Evolutionary conservation across 2,113 vertebrate genomes (phyloP).

Genomic region (Labeo catla): DNA sequence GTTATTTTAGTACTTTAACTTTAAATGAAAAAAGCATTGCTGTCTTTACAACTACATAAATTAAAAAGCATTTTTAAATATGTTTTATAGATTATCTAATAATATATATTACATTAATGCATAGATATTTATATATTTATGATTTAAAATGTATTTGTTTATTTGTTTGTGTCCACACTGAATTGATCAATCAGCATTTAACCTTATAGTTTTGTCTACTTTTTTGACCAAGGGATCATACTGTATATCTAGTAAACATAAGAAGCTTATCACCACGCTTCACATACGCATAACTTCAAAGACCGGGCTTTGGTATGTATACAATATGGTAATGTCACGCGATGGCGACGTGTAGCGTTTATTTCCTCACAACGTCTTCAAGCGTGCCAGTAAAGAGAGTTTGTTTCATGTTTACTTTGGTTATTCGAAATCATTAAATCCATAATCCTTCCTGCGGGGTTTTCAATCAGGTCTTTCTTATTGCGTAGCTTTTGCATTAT

Average conservation of each 20-base stretch:
- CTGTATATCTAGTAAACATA: neutral
- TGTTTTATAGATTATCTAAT: neutral
- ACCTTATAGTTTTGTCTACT: neutral
- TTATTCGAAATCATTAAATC: conserved; percentile 44
- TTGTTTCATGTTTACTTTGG: conserved; percentile 34
- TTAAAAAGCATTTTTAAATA: neutral
- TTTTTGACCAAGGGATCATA: neutral
- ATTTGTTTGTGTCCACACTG: neutral
- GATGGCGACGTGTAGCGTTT: neutral
- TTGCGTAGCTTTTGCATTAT: conserved; percentile 54
- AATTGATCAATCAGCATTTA: neutral
- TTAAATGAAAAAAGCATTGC: neutral
- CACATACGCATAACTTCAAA: neutral
- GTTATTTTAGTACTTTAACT: neutral
- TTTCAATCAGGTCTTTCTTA: conserved; percentile 50
- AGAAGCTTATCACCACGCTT: neutral
- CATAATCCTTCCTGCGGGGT: conserved; percentile 31
- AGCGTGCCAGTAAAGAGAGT: conserved; percentile 14
- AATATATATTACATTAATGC: neutral
- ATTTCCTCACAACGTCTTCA: conserved; percentile 18
- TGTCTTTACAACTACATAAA: neutral
- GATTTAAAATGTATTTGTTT: no score
- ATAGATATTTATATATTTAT: no score
- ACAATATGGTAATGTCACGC: neutral
- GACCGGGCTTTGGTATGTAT: neutral